Conservation (phyloP, 2,888 invertebrate species). For the Hyposoter didymator region DNA sequence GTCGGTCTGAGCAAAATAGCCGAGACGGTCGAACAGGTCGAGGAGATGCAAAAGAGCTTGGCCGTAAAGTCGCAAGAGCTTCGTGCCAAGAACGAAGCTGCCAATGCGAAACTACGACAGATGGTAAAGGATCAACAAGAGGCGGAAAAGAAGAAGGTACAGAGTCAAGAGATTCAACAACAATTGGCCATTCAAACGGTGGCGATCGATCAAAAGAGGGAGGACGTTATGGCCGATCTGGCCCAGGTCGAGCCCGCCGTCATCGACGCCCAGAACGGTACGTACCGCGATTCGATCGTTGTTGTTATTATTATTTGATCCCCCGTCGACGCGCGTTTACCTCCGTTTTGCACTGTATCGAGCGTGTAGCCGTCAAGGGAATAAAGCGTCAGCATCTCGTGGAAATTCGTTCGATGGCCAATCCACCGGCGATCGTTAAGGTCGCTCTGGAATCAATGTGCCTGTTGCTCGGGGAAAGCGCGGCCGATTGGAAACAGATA, state of each 20-base stretch:
- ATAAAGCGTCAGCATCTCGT: slow-evolving; percentile 98
- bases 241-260: slow-evolving; percentile 99
- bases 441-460: slow-evolving; percentile 98
- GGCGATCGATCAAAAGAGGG: slow-evolving; percentile 96
- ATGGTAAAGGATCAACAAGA: slow-evolving; percentile 99
- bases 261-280: slow-evolving; percentile 98
- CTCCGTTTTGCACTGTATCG: too few relatives aligned
- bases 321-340: too few relatives aligned
- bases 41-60: slow-evolving; percentile 99
- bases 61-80: slow-evolving; percentile 97
- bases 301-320: too few relatives aligned
- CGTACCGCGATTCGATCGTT: too few relatives aligned
- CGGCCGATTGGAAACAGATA: slow-evolving; percentile 97
- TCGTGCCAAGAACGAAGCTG: slow-evolving; percentile 99
- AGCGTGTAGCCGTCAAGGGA: slow-evolving; percentile 92
- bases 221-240: slow-evolving; percentile 97
- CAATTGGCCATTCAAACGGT: slow-evolving; percentile 94
- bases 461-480: slow-evolving; percentile 95
- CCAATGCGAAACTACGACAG: slow-evolving; percentile 99
- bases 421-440: slow-evolving; percentile 96
- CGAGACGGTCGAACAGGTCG: slow-evolving; percentile 99
- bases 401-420: slow-evolving; percentile 97
- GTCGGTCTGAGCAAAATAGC: slow-evolving; percentile 99
- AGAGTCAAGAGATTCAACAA: slow-evolving; percentile 97
- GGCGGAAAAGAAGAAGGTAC: slow-evolving; percentile 99